Evolutionary conservation across 1,140 invertebrate genomes (phyloP).

Genomic region (Dendrolimus kikuchii): DNA sequence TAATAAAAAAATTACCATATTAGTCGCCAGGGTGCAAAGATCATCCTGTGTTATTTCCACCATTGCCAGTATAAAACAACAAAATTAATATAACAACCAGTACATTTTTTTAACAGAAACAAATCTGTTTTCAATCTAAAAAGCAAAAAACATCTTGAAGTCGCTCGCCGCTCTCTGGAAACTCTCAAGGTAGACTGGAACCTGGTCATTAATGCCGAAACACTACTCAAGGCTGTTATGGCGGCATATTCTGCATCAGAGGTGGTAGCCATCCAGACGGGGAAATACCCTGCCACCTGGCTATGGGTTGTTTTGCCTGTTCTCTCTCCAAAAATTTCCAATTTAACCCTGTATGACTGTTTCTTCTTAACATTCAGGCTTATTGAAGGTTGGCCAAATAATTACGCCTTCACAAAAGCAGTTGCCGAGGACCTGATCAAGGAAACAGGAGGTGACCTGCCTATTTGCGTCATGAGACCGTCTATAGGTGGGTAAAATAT

Average conservation of each 20-base stretch:
- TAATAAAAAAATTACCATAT: too few relatives aligned
- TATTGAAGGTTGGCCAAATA: conserved; percentile 82
- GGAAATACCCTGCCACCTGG: background rate
- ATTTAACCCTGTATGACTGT: too few relatives aligned
- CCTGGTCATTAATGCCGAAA: too few relatives aligned
- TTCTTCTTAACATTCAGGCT: conserved; percentile 57
- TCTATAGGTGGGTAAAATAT: conserved; percentile 72
- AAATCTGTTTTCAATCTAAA: background rate
- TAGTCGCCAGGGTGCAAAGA: too few relatives aligned
- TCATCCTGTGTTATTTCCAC: background rate
- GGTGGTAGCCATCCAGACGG: too few relatives aligned
- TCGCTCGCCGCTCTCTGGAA: too few relatives aligned
- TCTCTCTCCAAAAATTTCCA: too few relatives aligned
- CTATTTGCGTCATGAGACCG: conserved; percentile 79
- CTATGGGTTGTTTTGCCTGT: background rate
- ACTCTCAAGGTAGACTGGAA: too few relatives aligned
- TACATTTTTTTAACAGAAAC: background rate
- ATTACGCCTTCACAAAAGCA: conserved; percentile 87
- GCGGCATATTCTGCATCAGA: too few relatives aligned
- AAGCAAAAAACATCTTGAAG: background rate
- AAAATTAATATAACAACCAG: background rate
- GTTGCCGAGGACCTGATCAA: conserved; percentile 81
- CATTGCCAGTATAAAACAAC: background rate
- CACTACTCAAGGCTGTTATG: too few relatives aligned
- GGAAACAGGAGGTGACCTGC: conserved; percentile 75